These are phyloP conservation scores for Protobothrops flavoviridis DNA, from an alignment of 2,113 vertebrate species.

Conservation along the genomic window DNA sequence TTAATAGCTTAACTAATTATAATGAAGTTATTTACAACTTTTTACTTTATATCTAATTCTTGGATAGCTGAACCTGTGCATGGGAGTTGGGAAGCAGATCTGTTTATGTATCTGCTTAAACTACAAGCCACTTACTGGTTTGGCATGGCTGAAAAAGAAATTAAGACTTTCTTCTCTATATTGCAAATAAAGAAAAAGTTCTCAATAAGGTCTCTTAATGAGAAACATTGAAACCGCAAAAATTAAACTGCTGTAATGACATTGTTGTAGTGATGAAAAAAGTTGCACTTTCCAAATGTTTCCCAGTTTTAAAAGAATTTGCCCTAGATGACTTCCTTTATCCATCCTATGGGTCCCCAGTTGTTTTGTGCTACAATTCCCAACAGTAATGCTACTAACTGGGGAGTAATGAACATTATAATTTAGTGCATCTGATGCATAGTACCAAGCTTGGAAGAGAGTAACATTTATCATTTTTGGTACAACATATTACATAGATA, in stretches of 20 bases:
- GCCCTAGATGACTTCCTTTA: neutral
- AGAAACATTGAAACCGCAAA: neutral
- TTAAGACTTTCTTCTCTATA: neutral
- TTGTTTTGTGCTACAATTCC: neutral
- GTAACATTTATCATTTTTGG: neutral
- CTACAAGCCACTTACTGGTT: neutral
- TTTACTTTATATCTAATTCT: neutral
- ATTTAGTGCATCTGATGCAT: neutral
- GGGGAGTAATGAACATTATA: neutral
- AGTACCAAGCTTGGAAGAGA: neutral
- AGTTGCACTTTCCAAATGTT: neutral
- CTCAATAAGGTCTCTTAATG: neutral
- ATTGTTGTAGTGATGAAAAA: neutral
- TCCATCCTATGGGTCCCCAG: neutral
- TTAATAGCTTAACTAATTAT: neutral
- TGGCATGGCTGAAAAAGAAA: neutral
- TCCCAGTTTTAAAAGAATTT: neutral
- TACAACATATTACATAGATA: neutral
- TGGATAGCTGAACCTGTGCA: neutral
- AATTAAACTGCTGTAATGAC: neutral
- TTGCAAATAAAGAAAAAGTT: neutral
- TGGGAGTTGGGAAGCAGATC: neutral
- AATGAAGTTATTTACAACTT: neutral
- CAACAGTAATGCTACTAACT: neutral
- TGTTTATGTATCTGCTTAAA: neutral